These are phyloP conservation scores for Zapus hudsonius DNA, from an alignment of 2,113 vertebrate genomes.

Conservation along the genomic window DNA sequence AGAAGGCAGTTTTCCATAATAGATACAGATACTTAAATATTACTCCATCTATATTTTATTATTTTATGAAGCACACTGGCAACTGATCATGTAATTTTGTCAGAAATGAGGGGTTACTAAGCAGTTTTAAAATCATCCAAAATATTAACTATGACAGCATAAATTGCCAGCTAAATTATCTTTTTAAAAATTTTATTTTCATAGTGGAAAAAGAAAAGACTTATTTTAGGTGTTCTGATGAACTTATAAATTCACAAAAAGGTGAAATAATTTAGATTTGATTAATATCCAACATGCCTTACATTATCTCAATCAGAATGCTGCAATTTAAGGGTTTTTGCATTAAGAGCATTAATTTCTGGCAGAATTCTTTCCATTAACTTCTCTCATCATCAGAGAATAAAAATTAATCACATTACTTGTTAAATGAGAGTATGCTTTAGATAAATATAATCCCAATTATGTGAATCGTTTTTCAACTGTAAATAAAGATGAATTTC, in stretches of 20 bases:
- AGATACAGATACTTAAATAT: constrained; percentile 77
- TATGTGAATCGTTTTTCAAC: neutral
- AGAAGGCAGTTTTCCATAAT: constrained; percentile 74
- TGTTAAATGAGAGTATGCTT: neutral
- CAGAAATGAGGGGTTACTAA: constrained; percentile 66
- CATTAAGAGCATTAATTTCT: neutral
- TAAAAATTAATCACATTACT: neutral
- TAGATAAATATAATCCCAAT: neutral
- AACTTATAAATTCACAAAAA: constrained; percentile 40
- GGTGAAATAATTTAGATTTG: neutral
- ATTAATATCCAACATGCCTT: neutral
- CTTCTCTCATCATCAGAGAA: neutral
- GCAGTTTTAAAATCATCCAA: constrained; percentile 59
- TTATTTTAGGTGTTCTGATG: constrained; percentile 23
- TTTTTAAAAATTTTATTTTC: constrained; percentile 49
- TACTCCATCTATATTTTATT: constrained; percentile 74
- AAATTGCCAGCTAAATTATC: constrained; percentile 56
- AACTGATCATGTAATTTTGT: constrained; percentile 67
- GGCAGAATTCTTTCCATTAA: neutral
- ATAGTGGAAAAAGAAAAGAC: neutral
- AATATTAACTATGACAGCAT: constrained; percentile 66
- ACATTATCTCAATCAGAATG: neutral
- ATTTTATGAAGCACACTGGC: constrained; percentile 69
- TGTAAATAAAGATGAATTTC: neutral
- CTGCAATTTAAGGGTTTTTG: neutral